Conservation (phyloP, 2,888 invertebrate species). For the Morpho deidamia region DNA sequence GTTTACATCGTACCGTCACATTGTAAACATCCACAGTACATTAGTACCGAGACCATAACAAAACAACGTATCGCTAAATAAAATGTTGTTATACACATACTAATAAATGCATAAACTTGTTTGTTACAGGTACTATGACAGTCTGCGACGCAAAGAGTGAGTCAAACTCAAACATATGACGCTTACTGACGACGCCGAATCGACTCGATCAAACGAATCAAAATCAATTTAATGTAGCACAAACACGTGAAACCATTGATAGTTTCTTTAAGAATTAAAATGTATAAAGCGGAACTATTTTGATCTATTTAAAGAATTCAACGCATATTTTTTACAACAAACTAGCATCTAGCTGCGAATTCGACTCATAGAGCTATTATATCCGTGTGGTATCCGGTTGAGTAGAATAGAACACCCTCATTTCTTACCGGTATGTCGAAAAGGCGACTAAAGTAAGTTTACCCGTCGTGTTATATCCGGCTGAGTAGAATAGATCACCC, state of each 20-base stretch:
- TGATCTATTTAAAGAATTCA: no score
- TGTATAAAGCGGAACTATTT: no score
- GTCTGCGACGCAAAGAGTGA: constrained; percentile 64
- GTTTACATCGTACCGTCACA: background rate
- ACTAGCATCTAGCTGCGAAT: no score
- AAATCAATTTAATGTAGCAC: background rate
- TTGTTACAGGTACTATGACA: constrained; percentile 69
- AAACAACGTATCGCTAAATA: constrained; percentile 16
- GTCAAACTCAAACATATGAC: constrained; percentile 49
- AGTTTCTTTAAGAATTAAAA: no score
- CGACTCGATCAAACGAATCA: background rate
- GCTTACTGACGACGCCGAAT: constrained; percentile 44
- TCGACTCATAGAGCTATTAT: no score
- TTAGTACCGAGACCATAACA: constrained; percentile 18
- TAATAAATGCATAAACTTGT: constrained; percentile 25
- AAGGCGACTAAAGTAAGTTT: no score
- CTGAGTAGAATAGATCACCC: no score
- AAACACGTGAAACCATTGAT: background rate
- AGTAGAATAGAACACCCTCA: no score
- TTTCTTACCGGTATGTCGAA: no score
- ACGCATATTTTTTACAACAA: no score
- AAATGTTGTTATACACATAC: constrained; percentile 13
- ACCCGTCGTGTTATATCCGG: no score
- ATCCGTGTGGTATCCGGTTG: no score
- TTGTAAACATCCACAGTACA: constrained; percentile 9